phyloP scores from a whole-genome alignment of 2,797 vertebrate genomes.

The Enteromius radiatus region DNA sequence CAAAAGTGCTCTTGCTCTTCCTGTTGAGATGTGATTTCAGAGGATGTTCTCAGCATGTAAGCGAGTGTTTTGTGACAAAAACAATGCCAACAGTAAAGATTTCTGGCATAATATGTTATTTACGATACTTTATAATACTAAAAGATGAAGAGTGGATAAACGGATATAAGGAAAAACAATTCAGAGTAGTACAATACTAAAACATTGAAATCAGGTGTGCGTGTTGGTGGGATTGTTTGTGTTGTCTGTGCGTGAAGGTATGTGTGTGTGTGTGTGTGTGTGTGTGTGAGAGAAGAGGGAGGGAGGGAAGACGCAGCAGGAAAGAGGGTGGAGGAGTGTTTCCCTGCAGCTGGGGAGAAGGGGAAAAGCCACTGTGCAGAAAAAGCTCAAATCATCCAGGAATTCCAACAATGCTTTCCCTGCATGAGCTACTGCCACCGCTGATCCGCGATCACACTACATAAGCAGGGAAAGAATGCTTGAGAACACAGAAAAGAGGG shows the following conservation, averaged over 20 bases:
- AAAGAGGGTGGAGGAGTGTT: constrained; percentile 42
- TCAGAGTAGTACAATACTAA: background rate
- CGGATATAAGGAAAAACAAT: background rate
- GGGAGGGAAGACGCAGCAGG: constrained; percentile 18
- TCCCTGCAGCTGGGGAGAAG: constrained; percentile 64
- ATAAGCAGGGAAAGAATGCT: constrained; percentile 57
- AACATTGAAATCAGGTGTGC: constrained; percentile 28
- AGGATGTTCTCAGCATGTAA: constrained; percentile 15
- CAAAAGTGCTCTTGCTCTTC: constrained; percentile 56
- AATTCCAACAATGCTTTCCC: constrained; percentile 73
- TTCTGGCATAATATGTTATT: background rate
- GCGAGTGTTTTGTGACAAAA: background rate
- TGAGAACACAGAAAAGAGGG: constrained; percentile 36
- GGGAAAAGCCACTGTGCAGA: constrained; percentile 64
- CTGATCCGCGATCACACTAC: constrained; percentile 51
- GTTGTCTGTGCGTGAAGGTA: background rate
- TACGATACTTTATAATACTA: background rate
- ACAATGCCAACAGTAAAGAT: background rate
- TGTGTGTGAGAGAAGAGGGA: constrained; percentile 12
- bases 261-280: constrained; percentile 10
- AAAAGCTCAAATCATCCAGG: constrained; percentile 64
- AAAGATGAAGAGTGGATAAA: background rate
- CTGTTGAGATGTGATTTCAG: constrained; percentile 26
- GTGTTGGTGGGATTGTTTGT: constrained; percentile 16
- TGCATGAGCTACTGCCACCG: constrained; percentile 56